phyloP scores from a whole-genome alignment of 1,140 invertebrate species.

The Cherax destructor region DNA sequence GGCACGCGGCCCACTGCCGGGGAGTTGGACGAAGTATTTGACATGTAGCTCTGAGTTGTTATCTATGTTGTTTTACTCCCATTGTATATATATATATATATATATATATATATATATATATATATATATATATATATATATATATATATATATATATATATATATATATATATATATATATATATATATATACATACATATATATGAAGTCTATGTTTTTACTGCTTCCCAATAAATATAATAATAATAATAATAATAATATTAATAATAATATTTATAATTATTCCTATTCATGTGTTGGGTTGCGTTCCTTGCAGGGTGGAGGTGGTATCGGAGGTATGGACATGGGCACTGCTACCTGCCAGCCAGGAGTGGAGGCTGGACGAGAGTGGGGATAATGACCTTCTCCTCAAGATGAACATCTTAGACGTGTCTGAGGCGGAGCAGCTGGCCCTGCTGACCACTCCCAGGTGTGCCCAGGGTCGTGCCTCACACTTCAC shows the following conservation, averaged over 20 bases:
- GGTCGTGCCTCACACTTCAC: constrained; percentile 11
- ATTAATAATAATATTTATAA: background rate
- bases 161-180: no score
- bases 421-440: background rate
- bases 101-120: no score
- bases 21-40: no score
- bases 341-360: constrained; percentile 8
- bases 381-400: background rate
- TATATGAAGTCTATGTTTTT: background rate
- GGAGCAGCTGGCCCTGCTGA: constrained; percentile 10
- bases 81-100: no score
- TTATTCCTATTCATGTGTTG: background rate
- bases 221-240: background rate
- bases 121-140: no score
- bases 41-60: no score
- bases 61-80: no score
- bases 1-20: no score
- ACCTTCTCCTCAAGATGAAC: background rate
- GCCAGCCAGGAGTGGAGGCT: no score
- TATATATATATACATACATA: background rate
- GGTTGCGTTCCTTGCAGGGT: constrained; percentile 2
- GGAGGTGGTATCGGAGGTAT: constrained; percentile 42
- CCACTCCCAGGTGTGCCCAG: constrained; percentile 13
- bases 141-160: no score
- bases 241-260: background rate